Percentiles rank a stretch among this genome's conserved stretches.
Conservation (phyloP, 2,113 vertebrate species). For the Tonatia bakeri region DNA sequence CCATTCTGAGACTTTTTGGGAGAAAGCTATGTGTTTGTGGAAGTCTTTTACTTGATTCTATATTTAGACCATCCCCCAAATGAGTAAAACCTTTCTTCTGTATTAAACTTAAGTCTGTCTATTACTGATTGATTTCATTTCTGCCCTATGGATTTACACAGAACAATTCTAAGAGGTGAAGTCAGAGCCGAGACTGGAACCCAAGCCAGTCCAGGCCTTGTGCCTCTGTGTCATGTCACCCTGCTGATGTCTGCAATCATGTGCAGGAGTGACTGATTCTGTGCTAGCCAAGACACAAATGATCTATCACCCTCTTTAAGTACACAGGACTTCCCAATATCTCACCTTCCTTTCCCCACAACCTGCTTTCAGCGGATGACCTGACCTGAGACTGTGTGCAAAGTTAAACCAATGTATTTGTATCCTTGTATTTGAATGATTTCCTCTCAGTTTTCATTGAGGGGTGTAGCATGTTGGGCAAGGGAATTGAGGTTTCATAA, state of each 20-base stretch:
- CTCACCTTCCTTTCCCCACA: background rate
- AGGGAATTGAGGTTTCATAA: background rate
- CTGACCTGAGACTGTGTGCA: background rate
- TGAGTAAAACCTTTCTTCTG: background rate
- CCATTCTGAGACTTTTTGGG: background rate
- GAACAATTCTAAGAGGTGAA: background rate
- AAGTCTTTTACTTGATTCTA: background rate
- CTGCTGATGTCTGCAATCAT: background rate
- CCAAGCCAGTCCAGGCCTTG: rapidly evolving
- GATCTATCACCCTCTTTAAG: background rate
- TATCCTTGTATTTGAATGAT: background rate
- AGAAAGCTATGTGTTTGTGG: background rate
- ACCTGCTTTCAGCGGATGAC: background rate
- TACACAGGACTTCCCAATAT: background rate
- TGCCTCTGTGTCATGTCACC: background rate
- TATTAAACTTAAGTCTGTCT: background rate
- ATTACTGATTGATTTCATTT: background rate
- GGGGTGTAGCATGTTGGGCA: background rate
- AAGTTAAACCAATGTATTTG: background rate
- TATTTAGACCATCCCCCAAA: background rate
- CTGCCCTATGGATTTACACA: background rate
- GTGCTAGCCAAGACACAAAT: background rate
- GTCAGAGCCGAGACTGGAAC: background rate
- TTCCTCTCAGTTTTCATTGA: background rate
- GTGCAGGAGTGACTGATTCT: background rate